Evolutionary conservation across 1,140 invertebrate species (phyloP), one percentile per base, ranked within the genome.

Genomic region (Choristoneura fumiferana): DNA sequence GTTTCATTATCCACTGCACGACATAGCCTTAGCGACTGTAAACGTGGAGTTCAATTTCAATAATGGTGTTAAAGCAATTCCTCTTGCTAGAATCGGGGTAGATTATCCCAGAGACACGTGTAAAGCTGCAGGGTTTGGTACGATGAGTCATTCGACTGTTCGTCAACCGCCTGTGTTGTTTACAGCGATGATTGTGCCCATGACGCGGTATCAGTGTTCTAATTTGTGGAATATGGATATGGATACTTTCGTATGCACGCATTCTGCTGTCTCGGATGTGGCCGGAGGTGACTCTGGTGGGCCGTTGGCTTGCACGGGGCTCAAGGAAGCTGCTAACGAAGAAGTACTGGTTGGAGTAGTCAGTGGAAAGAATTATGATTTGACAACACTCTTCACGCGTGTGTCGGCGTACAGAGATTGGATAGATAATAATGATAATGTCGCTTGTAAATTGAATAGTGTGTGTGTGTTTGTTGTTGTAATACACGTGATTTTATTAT

Each of bases 1-100:
- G 2, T 54, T 54, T 33, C 29, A 36, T 8, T 54, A 33, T 15
- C 52, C 52, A 9, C n/a, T 36, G 8, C 29, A 54, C 33, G 52
- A 54, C n/a, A 54, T 54, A 3, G 52, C 52, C 1, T 10, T 54
- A 54, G 9, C 17, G 33, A 54, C 13, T 33, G 14, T 54, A 15
- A 33, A 54, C 10, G 5, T 1, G 34, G 22, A 14, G 2, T 54
- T 34, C 14, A 22, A 1, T 10, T 54, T 54, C 34, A 54, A 54
- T 33, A 9, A 18, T 8, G 10, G 15, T 18, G 52, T 54, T 5
- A 15, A 13, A 2, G 12, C 52, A 9, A 54, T 54, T 14, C 12
- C 1, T 15, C 33, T 34, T 8, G 9, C 9, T 10, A 8, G 29
- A 33, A 54, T 8, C 1, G 12, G 5, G 33, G 15, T 15, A 12